A percentile compares a stretch with the other conserved stretches of the same genome.
Conservation (phyloP, 2,113 vertebrate genomes). For the Baryphthengus martii region DNA sequence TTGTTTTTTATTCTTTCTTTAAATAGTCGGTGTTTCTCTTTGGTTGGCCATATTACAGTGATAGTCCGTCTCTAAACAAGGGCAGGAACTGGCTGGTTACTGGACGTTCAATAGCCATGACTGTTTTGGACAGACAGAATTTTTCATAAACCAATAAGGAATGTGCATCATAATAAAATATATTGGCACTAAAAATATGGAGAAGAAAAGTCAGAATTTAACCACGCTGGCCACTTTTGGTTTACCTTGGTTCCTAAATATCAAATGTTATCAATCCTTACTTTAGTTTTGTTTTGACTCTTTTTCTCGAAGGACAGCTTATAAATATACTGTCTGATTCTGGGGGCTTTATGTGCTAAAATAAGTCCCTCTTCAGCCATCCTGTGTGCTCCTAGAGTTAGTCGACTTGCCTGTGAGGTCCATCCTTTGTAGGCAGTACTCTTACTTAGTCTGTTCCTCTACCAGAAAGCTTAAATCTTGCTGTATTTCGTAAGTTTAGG, state of each 20-base stretch:
- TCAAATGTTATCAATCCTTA: background rate
- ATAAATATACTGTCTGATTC: background rate
- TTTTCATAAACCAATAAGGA: background rate
- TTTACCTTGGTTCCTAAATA: background rate
- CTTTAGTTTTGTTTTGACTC: background rate
- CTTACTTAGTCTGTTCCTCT: background rate
- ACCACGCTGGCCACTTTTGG: background rate
- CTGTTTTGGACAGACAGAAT: background rate
- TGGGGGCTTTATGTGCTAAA: background rate
- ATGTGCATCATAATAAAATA: background rate
- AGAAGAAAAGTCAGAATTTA: background rate
- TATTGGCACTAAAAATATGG: accelerated
- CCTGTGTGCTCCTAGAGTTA: background rate
- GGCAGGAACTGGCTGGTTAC: background rate
- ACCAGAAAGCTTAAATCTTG: background rate
- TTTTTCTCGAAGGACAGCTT: background rate
- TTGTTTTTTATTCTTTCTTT: too few species aligned
- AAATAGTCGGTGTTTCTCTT: background rate
- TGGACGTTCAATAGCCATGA: background rate
- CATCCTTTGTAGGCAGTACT: background rate
- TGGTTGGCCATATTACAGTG: background rate
- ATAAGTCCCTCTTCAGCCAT: background rate
- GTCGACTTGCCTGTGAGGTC: background rate
- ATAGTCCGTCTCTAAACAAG: background rate
- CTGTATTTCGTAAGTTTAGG: background rate